Evolutionary conservation across 1,140 invertebrate species (phyloP), one percentile per base, ranked within the genome.

Genomic region (Magallana angulata): DNA sequence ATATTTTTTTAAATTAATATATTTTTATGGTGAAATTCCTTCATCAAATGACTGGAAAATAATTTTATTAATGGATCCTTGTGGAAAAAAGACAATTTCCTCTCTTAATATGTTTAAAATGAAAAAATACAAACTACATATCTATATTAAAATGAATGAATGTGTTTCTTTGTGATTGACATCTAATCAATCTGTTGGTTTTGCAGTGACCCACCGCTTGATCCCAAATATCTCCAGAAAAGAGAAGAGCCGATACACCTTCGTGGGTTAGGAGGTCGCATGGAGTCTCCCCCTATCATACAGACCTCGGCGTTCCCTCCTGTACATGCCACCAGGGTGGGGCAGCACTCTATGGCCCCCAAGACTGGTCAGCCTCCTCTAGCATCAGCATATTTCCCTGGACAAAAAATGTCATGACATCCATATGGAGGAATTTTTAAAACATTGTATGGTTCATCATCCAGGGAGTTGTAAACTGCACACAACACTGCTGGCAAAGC

Each of bases 381-480:
- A 57, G 92, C 92, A 2, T 93, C 93, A 57, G 92, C 93, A 7
- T 94, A 94, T 85, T 94, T 94, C 84, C 93, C 93, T 24, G 91
- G 89, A 18, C 91, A 94, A 87, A 92, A 92, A 87, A 87, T 90
- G 68, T 92, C 92, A 11, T 93, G 91, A 92, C 81, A 86, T 90
- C 92, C 14, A 92, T 89, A 90, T 4, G 36, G 36, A 48, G 36
- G 36, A 48, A 48, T 48, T 48, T 48, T 48, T 48, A 48, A 48
- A 48, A 48, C 36, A 48, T 48, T 48, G 36, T 48, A 48, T 48
- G 36, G 36, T 48, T 48, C 36, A 48, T 48, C 36, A 48, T 48
- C 36, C 36, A 48, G 36, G 36, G 36, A 48, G 36, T 48, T 48
- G 36, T 48, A 5, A 48, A 48, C 36, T 48, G 36, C 36, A 48